These are phyloP conservation scores for Chymomyza amoena DNA, from an alignment of 2,888 invertebrate genomes.

Conservation along the genomic window DNA sequence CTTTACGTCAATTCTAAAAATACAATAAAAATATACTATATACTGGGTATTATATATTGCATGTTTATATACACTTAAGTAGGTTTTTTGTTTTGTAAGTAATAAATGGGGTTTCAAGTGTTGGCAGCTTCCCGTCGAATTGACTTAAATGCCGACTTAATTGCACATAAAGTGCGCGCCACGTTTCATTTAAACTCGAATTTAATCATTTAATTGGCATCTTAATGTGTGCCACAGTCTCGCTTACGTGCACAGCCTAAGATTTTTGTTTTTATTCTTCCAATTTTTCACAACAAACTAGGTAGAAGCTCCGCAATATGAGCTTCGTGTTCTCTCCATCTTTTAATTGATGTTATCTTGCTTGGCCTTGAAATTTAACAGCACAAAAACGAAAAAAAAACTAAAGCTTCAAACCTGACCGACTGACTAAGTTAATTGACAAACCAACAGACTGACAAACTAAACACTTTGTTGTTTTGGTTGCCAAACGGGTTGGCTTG, in stretches of 20 bases:
- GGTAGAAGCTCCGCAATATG: constrained; percentile 25
- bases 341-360: constrained; percentile 31
- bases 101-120: constrained; percentile 34
- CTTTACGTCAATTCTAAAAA: constrained; percentile 16
- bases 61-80: neutral
- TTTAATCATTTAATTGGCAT: constrained; percentile 62
- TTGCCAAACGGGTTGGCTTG: constrained; percentile 39
- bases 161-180: constrained; percentile 2
- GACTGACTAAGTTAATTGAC: neutral
- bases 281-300: constrained; percentile 27
- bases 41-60: neutral
- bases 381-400: constrained; percentile 18
- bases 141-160: constrained; percentile 35
- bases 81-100: constrained; percentile 48
- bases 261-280: constrained; percentile 29
- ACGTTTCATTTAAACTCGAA: constrained; percentile 34
- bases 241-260: constrained; percentile 1
- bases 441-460: neutral
- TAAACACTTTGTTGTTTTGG: constrained; percentile 22
- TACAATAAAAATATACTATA: constrained; percentile 2
- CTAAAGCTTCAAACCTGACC: constrained; percentile 45
- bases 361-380: constrained; percentile 44
- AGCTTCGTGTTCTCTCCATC: constrained; percentile 41
- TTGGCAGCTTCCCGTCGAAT: constrained; percentile 32
- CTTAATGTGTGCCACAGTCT: constrained; percentile 38